Evolutionary conservation across 2,888 invertebrate genomes (phyloP).

Genomic region (Dryomyza anilis): DNA sequence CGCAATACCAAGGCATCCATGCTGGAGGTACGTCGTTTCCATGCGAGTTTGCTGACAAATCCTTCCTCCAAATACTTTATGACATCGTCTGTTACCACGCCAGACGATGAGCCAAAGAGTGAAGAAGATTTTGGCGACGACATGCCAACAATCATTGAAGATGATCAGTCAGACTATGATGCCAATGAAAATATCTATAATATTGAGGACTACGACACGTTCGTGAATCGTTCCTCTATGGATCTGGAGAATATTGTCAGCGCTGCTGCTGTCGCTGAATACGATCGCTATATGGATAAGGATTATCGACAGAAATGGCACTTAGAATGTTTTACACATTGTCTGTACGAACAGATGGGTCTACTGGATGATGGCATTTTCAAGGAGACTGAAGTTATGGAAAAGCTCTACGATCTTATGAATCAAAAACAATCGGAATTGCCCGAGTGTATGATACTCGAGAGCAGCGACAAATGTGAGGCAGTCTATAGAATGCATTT

Average conservation of each 20-base stretch:
- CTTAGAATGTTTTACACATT: conserved; percentile 50
- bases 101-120: conserved; percentile 22
- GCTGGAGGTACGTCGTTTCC: conserved; percentile 48
- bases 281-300: not conserved
- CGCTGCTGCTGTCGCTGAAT: no score
- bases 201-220: conserved; percentile 1
- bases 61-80: not conserved
- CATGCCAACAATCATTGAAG: not conserved
- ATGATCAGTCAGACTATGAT: not conserved
- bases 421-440: conserved; percentile 37
- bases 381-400: conserved; percentile 43
- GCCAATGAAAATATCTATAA: conserved; percentile 24
- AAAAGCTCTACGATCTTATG: conserved; percentile 37
- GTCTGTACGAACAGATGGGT: conserved; percentile 49
- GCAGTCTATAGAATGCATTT: conserved; percentile 47
- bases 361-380: conserved; percentile 44
- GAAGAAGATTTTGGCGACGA: not conserved
- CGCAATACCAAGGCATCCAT: conserved; percentile 51
- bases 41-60: conserved; percentile 38
- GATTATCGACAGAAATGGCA: conserved; percentile 40
- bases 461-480: conserved; percentile 44
- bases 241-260: no score
- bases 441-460: conserved; percentile 43
- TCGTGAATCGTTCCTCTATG: not conserved
- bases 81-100: not conserved